Base-by-base conservation (phyloP, 2,888 invertebrate species). In the Agriopis leucophaearia region DNA sequence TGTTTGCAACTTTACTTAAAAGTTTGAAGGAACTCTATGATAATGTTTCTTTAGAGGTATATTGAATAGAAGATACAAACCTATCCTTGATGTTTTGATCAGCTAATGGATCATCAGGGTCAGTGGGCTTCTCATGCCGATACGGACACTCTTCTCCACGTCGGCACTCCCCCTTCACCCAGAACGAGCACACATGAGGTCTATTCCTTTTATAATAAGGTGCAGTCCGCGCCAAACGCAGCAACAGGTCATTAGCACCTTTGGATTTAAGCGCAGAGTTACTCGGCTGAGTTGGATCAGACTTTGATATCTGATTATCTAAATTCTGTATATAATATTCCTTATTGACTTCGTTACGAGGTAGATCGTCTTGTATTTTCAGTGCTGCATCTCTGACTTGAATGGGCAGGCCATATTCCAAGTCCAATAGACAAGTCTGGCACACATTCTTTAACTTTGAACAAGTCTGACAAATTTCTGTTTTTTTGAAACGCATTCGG, bases 111-210 rank as follows among this genome's bases (percentile, higher is more conserved):
- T 99, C 99, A 91, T 99, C 99, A 16, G 99, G 99, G 91, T 99
- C 99, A 2, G 98, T 98, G 0, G 99, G 99, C 85, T 98, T 98
- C 85, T 99, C 99, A 81, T 99, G 99, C 47, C 99, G 94, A 86
- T 99, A 99, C 0, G 99, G 99, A 88, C 99, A 99, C 85, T 99
- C 99, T 88, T 99, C 99, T 16, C 99, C 99, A 87, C 99, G 94
- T 82, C 98, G 96, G 86, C 99, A 99, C 88, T 99, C 99, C 1
- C 99, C 99, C 94, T 99, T 99, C n/a, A 99, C 99, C 98, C 98
- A 99, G 90, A 99, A 99, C 0, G 98, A 98, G 88, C 99, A 99
- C 59, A 99, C 98, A 89, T 99, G 99, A 0, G 99, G 98, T 77
- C 98, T 94, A 84, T 99, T 99, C 64, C 99, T 94, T 85, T 99